Conservation (phyloP, 2,888 invertebrate species). For the Dicranocentrus wangi region DNA sequence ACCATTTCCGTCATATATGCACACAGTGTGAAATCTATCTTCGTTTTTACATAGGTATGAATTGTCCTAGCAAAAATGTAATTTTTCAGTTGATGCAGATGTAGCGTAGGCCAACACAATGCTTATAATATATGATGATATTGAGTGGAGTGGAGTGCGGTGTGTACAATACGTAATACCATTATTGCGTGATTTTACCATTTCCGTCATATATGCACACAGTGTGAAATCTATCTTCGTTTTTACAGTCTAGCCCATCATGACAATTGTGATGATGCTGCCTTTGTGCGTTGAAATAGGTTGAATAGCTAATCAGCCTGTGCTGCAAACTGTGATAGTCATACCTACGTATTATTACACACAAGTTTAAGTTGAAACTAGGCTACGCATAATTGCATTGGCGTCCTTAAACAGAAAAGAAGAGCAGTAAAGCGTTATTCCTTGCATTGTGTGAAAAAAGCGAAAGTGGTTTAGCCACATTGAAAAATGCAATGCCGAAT, state of each 20-base stretch:
- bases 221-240: too few relatives aligned
- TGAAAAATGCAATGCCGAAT: slow-evolving; percentile 14
- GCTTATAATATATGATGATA: not conserved
- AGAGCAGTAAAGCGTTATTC: slow-evolving; percentile 41
- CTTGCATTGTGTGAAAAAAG: slow-evolving; percentile 54
- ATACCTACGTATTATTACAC: too few relatives aligned
- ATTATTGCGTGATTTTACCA: not conserved
- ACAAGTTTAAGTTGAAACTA: slow-evolving; percentile 54
- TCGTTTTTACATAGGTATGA: not conserved
- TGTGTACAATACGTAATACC: slow-evolving; percentile 4
- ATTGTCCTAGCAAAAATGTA: not conserved
- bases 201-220: not conserved
- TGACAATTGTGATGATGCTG: too few relatives aligned
- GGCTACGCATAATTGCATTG: slow-evolving; percentile 60
- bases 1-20: too few relatives aligned
- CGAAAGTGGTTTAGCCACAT: slow-evolving; percentile 55
- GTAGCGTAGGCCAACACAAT: too few relatives aligned
- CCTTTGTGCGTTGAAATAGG: too few relatives aligned
- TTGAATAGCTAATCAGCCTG: not conserved
- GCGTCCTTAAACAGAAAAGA: slow-evolving; percentile 48
- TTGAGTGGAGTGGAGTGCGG: too few relatives aligned
- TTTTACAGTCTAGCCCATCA: too few relatives aligned
- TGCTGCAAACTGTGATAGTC: not conserved
- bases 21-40: not conserved
- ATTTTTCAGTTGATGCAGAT: not conserved